Percentiles rank a stretch among this genome's conserved stretches.
phyloP scores from a whole-genome alignment of 2,113 vertebrate genomes.

The Lagenorhynchus albirostris region DNA sequence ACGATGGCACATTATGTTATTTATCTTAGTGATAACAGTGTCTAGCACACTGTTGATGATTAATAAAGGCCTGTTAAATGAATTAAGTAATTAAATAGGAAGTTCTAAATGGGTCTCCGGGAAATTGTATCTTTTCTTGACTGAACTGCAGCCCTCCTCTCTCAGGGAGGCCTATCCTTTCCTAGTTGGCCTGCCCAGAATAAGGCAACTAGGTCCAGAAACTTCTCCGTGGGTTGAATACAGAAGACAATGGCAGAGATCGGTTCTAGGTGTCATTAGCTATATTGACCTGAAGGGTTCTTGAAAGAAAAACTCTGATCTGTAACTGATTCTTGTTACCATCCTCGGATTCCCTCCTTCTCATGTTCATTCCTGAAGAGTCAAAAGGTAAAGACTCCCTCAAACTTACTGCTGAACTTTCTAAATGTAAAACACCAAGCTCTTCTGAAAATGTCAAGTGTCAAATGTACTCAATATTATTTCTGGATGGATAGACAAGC shows the following conservation, averaged over 20 bases:
- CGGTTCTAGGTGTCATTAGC: not conserved
- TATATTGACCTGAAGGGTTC: not conserved
- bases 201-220: not conserved
- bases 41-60: slow-evolving; percentile 7
- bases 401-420: not conserved
- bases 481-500: not conserved
- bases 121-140: not conserved
- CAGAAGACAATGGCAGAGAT: not conserved
- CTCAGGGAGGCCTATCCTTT: not conserved
- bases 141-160: not conserved
- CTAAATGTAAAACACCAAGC: not conserved
- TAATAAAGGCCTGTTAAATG: slow-evolving; percentile 4
- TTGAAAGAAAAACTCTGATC: not conserved
- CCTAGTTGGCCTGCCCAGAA: not conserved
- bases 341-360: not conserved
- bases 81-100: slow-evolving; percentile 26
- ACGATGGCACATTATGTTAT: not conserved
- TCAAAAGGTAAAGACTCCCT: slow-evolving; percentile 1
- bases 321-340: not conserved
- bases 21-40: slow-evolving; percentile 20
- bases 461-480: not conserved
- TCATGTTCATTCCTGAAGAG: not conserved
- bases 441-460: not conserved
- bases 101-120: slow-evolving; percentile 8
- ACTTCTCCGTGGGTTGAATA: not conserved